Percentiles rank a stretch among this genome's conserved stretches.
These are phyloP conservation scores for Panagrolaimus sp. DNA, from an alignment of 1,140 invertebrate genomes.

Conservation along the genomic window DNA sequence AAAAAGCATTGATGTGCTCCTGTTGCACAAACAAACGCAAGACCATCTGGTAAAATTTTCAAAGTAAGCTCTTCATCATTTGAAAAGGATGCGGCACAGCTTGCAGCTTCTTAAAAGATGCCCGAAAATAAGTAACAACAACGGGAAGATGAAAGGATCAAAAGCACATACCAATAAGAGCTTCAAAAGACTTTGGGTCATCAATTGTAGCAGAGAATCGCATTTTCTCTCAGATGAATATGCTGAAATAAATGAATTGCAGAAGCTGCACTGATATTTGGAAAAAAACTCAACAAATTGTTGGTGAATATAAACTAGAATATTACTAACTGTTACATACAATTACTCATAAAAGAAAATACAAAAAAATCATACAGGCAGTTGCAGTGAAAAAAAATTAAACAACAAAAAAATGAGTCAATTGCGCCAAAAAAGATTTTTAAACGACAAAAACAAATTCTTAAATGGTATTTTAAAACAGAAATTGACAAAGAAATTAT, in stretches of 20 bases:
- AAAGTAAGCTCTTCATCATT: background rate
- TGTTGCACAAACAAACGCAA: background rate
- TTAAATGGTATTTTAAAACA: too few relatives aligned
- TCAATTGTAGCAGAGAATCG: background rate
- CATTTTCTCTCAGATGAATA: background rate
- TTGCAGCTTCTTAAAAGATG: background rate
- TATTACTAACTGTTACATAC: background rate
- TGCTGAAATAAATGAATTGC: background rate
- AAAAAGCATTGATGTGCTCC: background rate
- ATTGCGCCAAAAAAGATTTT: too few relatives aligned
- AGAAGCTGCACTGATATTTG: background rate
- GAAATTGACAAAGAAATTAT: too few relatives aligned
- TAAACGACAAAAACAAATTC: too few relatives aligned
- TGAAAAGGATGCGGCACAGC: background rate
- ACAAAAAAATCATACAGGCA: background rate
- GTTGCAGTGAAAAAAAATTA: too few relatives aligned
- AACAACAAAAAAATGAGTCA: too few relatives aligned
- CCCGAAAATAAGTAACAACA: background rate
- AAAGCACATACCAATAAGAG: background rate
- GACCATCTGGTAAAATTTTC: background rate
- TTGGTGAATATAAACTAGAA: background rate
- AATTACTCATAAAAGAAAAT: background rate
- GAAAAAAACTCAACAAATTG: background rate
- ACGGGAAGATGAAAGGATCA: background rate
- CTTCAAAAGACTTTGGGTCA: slow-evolving; percentile 3